Base-by-base conservation (phyloP, 2,797 vertebrate genomes). In the Merluccius polli region DNA sequence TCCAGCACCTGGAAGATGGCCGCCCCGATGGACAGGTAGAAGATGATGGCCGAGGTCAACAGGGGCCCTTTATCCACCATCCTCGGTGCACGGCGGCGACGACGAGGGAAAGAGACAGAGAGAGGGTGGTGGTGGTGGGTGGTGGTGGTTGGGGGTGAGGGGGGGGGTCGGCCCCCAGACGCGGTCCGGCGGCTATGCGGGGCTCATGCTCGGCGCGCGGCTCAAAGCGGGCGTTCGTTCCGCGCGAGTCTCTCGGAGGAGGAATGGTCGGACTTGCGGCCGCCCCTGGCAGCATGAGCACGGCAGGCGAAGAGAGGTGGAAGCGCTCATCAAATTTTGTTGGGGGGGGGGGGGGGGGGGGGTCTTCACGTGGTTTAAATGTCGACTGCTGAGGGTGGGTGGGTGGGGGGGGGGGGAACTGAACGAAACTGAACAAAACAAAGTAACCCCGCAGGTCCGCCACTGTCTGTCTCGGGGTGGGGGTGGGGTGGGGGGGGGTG, bases 1-100 rank as follows among this genome's bases (percentile, higher is more conserved):
- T 99, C 98, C 78, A 99, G 90, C 75, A 99, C 96, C 84, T 99
- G 97, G 85, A 99, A 99, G 88, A 99, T 99, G n/a, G 98, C 97
- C 72, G 98, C 98, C 89, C 98, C 98, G 71, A 99, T 98, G 86
- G 97, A 98, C 95, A 99, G 94, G 93, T 99, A 99, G 90, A 99
- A 98, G 86, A 99, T 98, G 76, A 98, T 96, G 77, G 96, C 97
- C 83, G 98, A 98, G 33, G 98, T 98, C 86, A 99, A 92, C 90
- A 99, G 90, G 78, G 98, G 98, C 73, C 97, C 97, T 89, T 97
- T 95, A 94, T 99, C 97, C 86, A 97, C 98, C 98, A 98, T 98
- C 84, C 88, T 94, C 87, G 33, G 33, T 35, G 8, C 33, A 35
- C 3, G 3, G 44, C 27, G 9, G 52, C 32, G 33, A 36, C n/a